Base-by-base conservation (phyloP, 2,888 invertebrate genomes). In the Ganaspis brasiliensis region DNA sequence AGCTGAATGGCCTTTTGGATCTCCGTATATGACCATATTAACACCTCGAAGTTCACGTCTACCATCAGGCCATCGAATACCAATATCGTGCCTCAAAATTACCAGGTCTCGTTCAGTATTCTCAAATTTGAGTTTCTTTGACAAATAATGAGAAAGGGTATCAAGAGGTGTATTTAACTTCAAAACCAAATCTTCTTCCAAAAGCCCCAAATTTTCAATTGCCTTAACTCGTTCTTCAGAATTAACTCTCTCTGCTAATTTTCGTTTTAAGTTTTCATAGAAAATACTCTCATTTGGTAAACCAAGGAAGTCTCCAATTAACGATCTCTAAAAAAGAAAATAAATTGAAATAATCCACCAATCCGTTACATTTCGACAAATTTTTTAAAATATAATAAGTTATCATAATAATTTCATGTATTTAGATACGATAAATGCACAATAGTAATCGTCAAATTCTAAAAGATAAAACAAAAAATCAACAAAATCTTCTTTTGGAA, bases 61-160 rank as follows among this genome's bases (percentile, higher is more conserved):
- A 21, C 96, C 96, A 89, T 98, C 97, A 2, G 97, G 96, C 98
- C 98, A 98, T 77, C 96, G 94, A 76, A 99, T 97, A 35, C 96
- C 97, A 63, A 99, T 93, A 88, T 99, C 97, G 90, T 99, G 99
- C 0, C 98, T 95, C 83, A 99, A 93, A 40, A 99, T 95, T 1
- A 99, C 96, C 84, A 99, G 93, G 92, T 99, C 99, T 0, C 98
- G 94, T 92, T 99, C 99, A 55, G 72, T 84, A 89, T 92, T 92
- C 96, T 97, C 96, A 82, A 96, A 95, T 31, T 94, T 94, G 56
- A 99, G 92, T 88, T 95, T 95, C 83, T 96, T 96, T 73, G 96
- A 95, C 55, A 99, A 93, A 91, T 97, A 98, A 89, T 97, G 95
- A 56, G 97, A 97, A 63, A 99, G 93, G 0, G 99, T 98, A 89